These are phyloP conservation scores for Horisme vitalbata DNA, from an alignment of 2,888 invertebrate genomes.

Conservation along the genomic window DNA sequence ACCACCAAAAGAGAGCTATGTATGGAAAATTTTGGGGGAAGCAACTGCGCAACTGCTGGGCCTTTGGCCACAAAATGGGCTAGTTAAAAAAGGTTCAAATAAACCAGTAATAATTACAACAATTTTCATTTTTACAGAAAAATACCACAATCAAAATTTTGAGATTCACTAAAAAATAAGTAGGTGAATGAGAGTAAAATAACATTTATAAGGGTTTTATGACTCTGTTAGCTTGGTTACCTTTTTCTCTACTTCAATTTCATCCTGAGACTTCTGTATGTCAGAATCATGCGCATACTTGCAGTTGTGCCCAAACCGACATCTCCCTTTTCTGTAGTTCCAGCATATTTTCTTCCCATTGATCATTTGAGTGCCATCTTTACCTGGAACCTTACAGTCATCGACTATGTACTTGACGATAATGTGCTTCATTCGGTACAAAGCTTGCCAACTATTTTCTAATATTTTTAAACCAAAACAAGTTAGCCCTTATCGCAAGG, in stretches of 20 bases:
- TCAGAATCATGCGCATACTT: slow-evolving; percentile 96
- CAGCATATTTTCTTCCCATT: slow-evolving; percentile 96
- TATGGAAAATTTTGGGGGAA: no score
- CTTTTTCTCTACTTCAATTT: slow-evolving; percentile 82
- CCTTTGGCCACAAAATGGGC: no score
- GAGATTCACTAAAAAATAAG: no score
- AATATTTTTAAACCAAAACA: slow-evolving; percentile 1
- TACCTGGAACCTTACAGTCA: slow-evolving; percentile 84
- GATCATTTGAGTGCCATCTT: slow-evolving; percentile 88
- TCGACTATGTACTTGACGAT: slow-evolving; percentile 83
- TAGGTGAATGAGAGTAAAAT: no score
- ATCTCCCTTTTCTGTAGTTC: slow-evolving; percentile 95
- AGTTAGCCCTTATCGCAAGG: no score
- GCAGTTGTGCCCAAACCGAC: slow-evolving; percentile 95
- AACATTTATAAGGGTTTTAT: not conserved
- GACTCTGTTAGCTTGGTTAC: slow-evolving; percentile 43
- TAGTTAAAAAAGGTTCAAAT: no score
- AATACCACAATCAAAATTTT: no score
- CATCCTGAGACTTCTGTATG: slow-evolving; percentile 85
- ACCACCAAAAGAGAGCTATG: no score
- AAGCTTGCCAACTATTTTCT: slow-evolving; percentile 15
- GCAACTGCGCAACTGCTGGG: no score
- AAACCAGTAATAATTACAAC: no score
- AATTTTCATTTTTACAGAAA: no score
- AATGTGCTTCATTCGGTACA: slow-evolving; percentile 39